Conservation (phyloP, 2,797 vertebrate species). For the Chloroceryle inda region DNA sequence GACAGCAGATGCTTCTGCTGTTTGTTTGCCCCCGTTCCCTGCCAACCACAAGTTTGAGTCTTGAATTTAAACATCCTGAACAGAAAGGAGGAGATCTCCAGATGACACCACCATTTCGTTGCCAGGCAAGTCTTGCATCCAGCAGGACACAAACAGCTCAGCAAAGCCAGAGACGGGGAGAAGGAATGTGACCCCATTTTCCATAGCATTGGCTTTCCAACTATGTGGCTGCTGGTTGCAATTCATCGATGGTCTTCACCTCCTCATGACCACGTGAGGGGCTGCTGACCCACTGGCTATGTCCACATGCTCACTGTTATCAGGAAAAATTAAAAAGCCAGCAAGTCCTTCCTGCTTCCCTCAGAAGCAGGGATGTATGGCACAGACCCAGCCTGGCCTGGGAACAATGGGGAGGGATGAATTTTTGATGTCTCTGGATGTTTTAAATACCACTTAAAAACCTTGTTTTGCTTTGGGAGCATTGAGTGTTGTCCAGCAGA, state of each 20-base stretch:
- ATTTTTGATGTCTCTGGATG: neutral
- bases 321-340: neutral
- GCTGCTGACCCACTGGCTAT: neutral
- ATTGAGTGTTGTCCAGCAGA: constrained; percentile 9
- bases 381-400: neutral
- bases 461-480: neutral
- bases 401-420: neutral
- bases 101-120: neutral
- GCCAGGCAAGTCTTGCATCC: neutral
- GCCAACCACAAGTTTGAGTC: neutral
- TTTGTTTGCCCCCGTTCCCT: neutral
- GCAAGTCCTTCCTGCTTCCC: neutral
- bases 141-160: constrained; percentile 32
- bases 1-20: neutral
- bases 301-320: neutral
- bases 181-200: constrained; percentile 10
- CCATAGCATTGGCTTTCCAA: neutral
- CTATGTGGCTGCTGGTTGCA: neutral
- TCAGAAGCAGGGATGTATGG: neutral
- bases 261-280: neutral
- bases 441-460: neutral
- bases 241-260: neutral
- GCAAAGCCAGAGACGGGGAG: neutral
- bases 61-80: constrained; percentile 32
- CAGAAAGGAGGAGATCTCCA: neutral